A percentile compares a stretch with the other conserved stretches of the same genome.
Conservation (phyloP, 2,797 vertebrate species). For the Petrocephalus sullivani region DNA sequence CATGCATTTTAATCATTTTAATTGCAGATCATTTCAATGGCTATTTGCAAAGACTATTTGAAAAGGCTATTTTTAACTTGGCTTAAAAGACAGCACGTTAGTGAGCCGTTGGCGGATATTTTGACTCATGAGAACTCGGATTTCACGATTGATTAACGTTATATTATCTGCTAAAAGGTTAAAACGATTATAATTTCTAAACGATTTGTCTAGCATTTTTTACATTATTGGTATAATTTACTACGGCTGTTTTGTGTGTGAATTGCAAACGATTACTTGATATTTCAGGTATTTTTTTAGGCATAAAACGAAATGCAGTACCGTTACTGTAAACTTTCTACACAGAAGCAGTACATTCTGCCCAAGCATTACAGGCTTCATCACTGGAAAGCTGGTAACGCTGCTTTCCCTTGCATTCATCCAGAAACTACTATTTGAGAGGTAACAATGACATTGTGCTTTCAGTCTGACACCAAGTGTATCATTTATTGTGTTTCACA, state of each 20-base stretch:
- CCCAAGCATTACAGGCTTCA: slow-evolving; percentile 4
- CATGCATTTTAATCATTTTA: not conserved
- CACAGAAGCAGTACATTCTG: not conserved
- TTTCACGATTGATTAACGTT: not conserved
- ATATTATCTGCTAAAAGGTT: not conserved
- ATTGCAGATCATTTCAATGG: not conserved
- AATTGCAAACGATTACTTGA: not conserved
- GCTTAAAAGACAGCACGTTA: not conserved
- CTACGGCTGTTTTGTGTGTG: not conserved
- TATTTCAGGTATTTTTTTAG: not conserved
- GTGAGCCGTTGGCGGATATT: too few species aligned
- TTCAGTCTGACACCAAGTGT: too few species aligned
- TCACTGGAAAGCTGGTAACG: not conserved
- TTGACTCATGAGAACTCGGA: too few species aligned
- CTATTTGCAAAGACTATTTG: not conserved
- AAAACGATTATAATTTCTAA: not conserved
- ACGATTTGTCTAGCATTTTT: not conserved
- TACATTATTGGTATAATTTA: not conserved
- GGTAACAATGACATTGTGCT: too few species aligned
- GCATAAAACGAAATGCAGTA: not conserved
- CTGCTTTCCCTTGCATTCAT: not conserved
- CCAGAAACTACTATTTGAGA: not conserved
- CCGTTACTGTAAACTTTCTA: not conserved
- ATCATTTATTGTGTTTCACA: too few species aligned
- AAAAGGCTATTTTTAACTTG: too few species aligned